Base-by-base conservation (phyloP, 2,888 invertebrate species). In the Tinea trinotella region DNA sequence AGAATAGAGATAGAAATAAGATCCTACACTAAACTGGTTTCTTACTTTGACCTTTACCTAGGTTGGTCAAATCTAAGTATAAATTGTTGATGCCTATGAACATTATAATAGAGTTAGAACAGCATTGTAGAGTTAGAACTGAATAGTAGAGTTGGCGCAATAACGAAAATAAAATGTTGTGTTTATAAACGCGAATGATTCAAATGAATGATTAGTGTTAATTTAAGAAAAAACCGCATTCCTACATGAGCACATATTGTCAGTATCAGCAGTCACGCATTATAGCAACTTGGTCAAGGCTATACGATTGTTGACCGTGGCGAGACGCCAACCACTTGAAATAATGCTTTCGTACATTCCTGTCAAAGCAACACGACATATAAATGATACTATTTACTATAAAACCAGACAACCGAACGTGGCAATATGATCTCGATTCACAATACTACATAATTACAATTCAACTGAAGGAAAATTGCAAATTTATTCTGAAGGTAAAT, bases 231-330 rank as follows among this genome's bases (percentile, higher is more conserved):
- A 50, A 50, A 15, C 12, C n/a, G 13, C 50, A 50, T 50, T 50
- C 50, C 24, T 50, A 24, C 24, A 50, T 50, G 50, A 50, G 22
- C 24, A 12, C 24, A 50, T 24, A 50, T 50, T 24, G 36, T 48
- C 24, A 18, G 35, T 18, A 48, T 54, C 54, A 30, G 46, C 54
- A 48, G 12, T 34, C 46, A 34, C 24, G 20, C 50, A n/a, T 52
- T 18, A 40, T 24, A 20, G 48, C 53, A 83, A 74, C 66, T 80
- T 81, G 83, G 83, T 83, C 83, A 83, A 83, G 83, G 83, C 74
- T 67, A 79, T n/a, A 20, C 22, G 72, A 72, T 72, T 70, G 68
- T 64, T 71, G 79, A 74, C 76, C 79, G 74, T 81, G 82, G 79
- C 74, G 70, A 67, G 71, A 73, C 68, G 81, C 80, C 80, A 82